These are phyloP conservation scores for Latrodectus elegans DNA, from an alignment of 2,888 invertebrate genomes.

Conservation along the genomic window DNA sequence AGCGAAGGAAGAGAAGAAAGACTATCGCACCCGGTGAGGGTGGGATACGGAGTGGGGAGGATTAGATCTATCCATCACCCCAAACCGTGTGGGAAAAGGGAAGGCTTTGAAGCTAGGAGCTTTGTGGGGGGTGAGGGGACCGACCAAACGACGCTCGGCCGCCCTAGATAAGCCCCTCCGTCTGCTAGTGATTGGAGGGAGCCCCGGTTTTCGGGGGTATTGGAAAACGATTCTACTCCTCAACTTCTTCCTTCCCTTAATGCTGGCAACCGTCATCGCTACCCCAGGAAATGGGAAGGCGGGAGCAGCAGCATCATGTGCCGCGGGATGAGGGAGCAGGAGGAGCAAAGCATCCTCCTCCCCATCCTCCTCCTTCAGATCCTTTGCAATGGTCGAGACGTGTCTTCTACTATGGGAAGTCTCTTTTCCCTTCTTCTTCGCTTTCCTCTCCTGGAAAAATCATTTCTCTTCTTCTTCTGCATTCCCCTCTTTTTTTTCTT, in stretches of 20 bases:
- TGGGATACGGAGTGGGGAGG: conserved; percentile 36
- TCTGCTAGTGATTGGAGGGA: conserved; percentile 69
- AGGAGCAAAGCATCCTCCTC: conserved; percentile 13
- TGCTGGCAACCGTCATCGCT: conserved; percentile 68
- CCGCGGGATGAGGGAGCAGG: conserved; percentile 19
- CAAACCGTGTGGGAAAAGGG: conserved; percentile 68
- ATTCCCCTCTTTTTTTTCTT: conserved; percentile 18
- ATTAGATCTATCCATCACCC: conserved; percentile 69
- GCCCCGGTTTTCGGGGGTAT: conserved; percentile 52
- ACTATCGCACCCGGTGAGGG: conserved; percentile 24
- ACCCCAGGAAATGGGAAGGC: conserved; percentile 61
- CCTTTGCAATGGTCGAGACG: conserved; percentile 57
- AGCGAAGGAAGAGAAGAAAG: conserved; percentile 17
- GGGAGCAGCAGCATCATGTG: conserved; percentile 37
- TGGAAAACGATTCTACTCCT: conserved; percentile 69
- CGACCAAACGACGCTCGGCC: conserved; percentile 56
- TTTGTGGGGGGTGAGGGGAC: conserved; percentile 28
- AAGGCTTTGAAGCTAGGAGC: conserved; percentile 55
- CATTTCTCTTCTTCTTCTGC: conserved; percentile 60
- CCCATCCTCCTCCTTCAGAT: conserved; percentile 12
- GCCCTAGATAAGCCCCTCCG: conserved; percentile 68
- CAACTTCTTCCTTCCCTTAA: conserved; percentile 69
- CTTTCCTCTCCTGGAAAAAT: conserved; percentile 48
- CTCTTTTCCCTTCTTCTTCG: conserved; percentile 20
- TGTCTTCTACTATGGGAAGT: conserved; percentile 55